Conservation (phyloP, 2,113 vertebrate genomes). For the Rana temporaria region DNA sequence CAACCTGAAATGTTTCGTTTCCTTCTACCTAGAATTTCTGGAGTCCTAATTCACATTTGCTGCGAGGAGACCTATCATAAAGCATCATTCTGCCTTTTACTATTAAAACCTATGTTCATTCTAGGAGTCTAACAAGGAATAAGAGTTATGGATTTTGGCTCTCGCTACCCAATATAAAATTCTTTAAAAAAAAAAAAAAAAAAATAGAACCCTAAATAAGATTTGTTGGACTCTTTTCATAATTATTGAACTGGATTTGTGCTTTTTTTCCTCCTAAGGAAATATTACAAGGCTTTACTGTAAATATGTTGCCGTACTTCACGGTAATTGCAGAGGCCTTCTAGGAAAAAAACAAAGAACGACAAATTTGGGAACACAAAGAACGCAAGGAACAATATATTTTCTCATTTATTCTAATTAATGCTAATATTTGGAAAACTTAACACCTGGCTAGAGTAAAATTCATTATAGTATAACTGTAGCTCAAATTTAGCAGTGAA, state of each 20-base stretch:
- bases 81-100: neutral
- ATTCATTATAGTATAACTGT: too few species aligned
- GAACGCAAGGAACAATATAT: too few species aligned
- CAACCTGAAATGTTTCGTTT: neutral
- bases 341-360: slow-evolving; percentile 6
- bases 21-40: neutral
- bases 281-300: slow-evolving; percentile 24
- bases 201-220: slow-evolving; percentile 10
- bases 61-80: too few species aligned
- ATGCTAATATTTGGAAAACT: too few species aligned
- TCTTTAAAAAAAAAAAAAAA: neutral
- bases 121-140: neutral
- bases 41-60: neutral
- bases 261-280: neutral
- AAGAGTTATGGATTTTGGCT: slow-evolving; percentile 9
- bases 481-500: too few species aligned
- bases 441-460: too few species aligned
- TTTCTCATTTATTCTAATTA: too few species aligned
- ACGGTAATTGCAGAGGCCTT: slow-evolving; percentile 31
- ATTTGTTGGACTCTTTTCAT: slow-evolving; percentile 20
- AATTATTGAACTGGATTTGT: slow-evolving; percentile 10
- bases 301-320: slow-evolving; percentile 27
- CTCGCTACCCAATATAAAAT: neutral
- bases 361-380: too few species aligned
- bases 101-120: neutral